A percentile compares a stretch with the other conserved stretches of the same genome.
phyloP scores from a whole-genome alignment of 2,888 invertebrate species.

The Trisateles emortualis region DNA sequence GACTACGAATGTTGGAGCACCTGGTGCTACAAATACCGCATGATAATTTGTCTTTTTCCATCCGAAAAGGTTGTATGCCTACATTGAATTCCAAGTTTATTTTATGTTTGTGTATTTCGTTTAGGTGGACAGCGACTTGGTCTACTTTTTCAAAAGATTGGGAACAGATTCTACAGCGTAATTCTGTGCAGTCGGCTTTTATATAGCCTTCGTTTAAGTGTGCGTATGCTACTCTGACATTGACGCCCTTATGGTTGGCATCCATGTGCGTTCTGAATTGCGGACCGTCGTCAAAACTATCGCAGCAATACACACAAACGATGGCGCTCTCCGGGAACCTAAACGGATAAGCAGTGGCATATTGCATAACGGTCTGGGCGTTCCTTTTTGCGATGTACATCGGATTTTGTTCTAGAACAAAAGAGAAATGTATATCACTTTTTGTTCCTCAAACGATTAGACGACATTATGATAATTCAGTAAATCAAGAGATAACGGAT shows the following conservation, averaged over 20 bases:
- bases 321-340: constrained; percentile 66
- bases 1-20: constrained; percentile 55
- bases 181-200: constrained; percentile 66
- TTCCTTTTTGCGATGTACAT: constrained; percentile 70
- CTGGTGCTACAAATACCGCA: constrained; percentile 63
- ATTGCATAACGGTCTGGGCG: constrained; percentile 69
- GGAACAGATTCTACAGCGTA: constrained; percentile 63
- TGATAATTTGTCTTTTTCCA: constrained; percentile 51
- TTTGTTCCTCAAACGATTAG: constrained; percentile 20
- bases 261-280: constrained; percentile 57
- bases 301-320: constrained; percentile 72
- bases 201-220: constrained; percentile 51
- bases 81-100: constrained; percentile 57
- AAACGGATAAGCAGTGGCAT: constrained; percentile 73
- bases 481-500: no score
- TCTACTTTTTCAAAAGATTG: constrained; percentile 50
- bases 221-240: constrained; percentile 44
- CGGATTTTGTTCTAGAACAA: constrained; percentile 76
- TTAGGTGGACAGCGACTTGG: constrained; percentile 57
- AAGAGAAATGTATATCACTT: constrained; percentile 59
- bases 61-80: constrained; percentile 65
- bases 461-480: no score
- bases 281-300: constrained; percentile 55
- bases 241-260: constrained; percentile 44
- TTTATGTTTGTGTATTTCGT: constrained; percentile 48